A percentile compares a stretch with the other conserved stretches of the same genome.
phyloP scores from a whole-genome alignment of 2,113 vertebrate genomes.

The Amphiprion percula region DNA sequence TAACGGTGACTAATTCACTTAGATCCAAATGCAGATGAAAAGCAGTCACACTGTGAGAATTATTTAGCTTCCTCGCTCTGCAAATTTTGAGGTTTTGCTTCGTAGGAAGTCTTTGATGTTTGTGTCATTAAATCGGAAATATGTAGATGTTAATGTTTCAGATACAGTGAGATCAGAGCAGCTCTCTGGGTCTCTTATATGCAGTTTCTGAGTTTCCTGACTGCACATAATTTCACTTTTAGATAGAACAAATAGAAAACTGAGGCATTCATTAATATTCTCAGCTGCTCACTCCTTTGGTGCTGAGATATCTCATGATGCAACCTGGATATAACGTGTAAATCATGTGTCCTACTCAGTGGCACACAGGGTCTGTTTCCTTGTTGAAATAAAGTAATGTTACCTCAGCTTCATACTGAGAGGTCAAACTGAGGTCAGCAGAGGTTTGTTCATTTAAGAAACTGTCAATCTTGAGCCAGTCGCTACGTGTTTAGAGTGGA shows the following conservation, averaged over 20 bases:
- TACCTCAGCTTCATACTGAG: conserved; percentile 49
- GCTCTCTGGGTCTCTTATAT: background rate
- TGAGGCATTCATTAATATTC: conserved; percentile 46
- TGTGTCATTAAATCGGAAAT: background rate
- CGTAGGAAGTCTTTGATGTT: conserved; percentile 18
- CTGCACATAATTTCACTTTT: conserved; percentile 7
- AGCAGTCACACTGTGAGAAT: background rate
- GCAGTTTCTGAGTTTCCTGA: background rate
- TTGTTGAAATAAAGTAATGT: conserved; percentile 57
- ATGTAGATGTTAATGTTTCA: conserved; percentile 18
- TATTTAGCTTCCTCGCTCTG: background rate
- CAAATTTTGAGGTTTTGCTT: conserved; percentile 10
- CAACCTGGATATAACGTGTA: conserved; percentile 44
- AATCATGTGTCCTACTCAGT: conserved; percentile 38
- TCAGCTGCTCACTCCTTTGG: conserved; percentile 11
- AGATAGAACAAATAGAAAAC: conserved; percentile 39
- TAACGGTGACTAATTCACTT: background rate
- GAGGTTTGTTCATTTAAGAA: conserved; percentile 53
- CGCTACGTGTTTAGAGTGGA: conserved; percentile 47
- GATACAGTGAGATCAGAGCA: background rate
- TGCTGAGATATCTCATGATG: conserved; percentile 24
- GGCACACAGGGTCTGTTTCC: conserved; percentile 26
- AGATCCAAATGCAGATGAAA: conserved; percentile 25
- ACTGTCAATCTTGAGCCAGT: conserved; percentile 58
- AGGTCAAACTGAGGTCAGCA: conserved; percentile 46